Percentiles rank a stretch among this genome's conserved stretches.
Evolutionary conservation across 2,888 invertebrate genomes (phyloP).

Genomic region (Allolobophora icterica): DNA sequence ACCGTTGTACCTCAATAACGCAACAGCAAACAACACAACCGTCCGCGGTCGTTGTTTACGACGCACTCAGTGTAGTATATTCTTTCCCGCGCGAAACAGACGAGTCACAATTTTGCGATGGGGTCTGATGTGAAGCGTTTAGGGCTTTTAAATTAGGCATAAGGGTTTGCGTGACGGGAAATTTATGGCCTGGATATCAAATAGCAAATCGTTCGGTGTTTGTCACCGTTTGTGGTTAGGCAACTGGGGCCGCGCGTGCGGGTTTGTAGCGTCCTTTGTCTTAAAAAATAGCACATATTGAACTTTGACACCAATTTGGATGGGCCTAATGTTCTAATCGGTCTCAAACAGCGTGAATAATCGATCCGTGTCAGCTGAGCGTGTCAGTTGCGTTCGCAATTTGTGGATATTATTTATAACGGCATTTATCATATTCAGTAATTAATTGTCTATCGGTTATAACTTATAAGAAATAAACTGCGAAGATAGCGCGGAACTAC

Average conservation of each 20-base stretch:
- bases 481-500: not conserved
- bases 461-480: too few species aligned
- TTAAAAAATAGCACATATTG: not conserved
- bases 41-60: not conserved
- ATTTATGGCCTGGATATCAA: too few species aligned
- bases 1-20: not conserved
- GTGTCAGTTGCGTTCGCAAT: not conserved
- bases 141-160: too few species aligned
- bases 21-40: not conserved
- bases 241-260: not conserved
- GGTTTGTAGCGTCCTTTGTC: not conserved
- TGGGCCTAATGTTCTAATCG: too few species aligned
- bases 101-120: not conserved
- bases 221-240: not conserved
- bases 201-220: constrained; percentile 17
- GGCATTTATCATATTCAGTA: not conserved
- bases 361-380: not conserved
- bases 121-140: not conserved
- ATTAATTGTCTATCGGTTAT: not conserved
- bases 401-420: not conserved
- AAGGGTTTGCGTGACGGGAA: not conserved
- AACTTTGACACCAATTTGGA: constrained; percentile 9
- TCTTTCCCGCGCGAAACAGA: not conserved
- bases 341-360: not conserved
- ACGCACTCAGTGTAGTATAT: not conserved